phyloP scores from a whole-genome alignment of 2,888 invertebrate species.

The Ochropleura plecta region DNA sequence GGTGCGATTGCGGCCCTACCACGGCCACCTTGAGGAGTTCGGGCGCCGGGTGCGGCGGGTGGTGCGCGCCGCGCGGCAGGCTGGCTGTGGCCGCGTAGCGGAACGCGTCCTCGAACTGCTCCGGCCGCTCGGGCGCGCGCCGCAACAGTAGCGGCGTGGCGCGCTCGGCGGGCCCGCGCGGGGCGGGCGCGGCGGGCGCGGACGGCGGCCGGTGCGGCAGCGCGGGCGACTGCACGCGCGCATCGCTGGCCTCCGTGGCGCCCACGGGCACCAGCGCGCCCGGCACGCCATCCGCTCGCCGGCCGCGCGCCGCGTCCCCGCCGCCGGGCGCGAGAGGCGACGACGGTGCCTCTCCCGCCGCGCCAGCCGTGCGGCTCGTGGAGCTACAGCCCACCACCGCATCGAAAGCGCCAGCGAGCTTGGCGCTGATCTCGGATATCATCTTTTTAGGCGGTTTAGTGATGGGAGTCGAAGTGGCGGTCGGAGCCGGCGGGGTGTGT shows the following conservation, averaged over 20 bases:
- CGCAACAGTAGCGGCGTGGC: conserved; percentile 84
- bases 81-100: conserved; percentile 79
- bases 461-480: conserved; percentile 75
- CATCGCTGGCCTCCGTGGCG: conserved; percentile 84
- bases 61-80: conserved; percentile 88
- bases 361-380: conserved; percentile 38
- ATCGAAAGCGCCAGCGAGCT: conserved; percentile 82
- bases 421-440: conserved; percentile 86
- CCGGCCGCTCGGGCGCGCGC: conserved; percentile 63
- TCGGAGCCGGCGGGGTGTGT: conserved; percentile 53
- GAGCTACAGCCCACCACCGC: conserved; percentile 72
- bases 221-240: conserved; percentile 86
- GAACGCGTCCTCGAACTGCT: conserved; percentile 66
- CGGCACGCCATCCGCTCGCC: conserved; percentile 70
- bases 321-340: conserved; percentile 72
- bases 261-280: conserved; percentile 82
- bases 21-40: conserved; percentile 72
- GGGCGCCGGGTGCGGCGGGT: conserved; percentile 75
- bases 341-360: conserved; percentile 49
- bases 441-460: conserved; percentile 86
- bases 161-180: conserved; percentile 79
- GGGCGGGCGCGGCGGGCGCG: conserved; percentile 73
- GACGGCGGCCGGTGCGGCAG: conserved; percentile 85
- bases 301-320: conserved; percentile 57
- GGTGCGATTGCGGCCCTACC: conserved; percentile 71